Evolutionary conservation across 2,113 vertebrate genomes (phyloP).

Genomic region (Heloderma charlesbogerti): DNA sequence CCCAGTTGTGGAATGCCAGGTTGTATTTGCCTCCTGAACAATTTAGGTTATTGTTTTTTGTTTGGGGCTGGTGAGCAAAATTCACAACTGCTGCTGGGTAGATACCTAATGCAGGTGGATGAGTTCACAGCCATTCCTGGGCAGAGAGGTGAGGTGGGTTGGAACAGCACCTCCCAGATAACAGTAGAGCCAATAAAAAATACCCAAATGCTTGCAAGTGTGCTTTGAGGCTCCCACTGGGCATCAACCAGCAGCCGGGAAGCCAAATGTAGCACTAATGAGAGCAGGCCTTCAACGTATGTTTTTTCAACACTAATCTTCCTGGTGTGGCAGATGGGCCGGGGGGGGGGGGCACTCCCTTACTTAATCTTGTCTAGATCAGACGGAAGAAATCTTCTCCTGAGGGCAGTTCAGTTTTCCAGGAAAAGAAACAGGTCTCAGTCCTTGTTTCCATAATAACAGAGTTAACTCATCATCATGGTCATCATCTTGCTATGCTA

Average conservation of each 20-base stretch:
- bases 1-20: background rate
- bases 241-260: background rate
- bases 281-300: background rate
- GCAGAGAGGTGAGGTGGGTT: background rate
- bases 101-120: background rate
- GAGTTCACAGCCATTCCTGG: background rate
- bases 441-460: background rate
- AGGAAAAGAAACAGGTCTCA: background rate
- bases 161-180: background rate
- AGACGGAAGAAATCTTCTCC: background rate
- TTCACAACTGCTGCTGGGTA: too few species aligned
- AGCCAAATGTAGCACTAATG: background rate
- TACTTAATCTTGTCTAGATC: slow-evolving; percentile 24
- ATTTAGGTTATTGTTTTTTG: background rate
- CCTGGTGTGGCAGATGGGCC: background rate
- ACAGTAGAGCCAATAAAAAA: background rate
- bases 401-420: background rate
- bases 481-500: too few species aligned
- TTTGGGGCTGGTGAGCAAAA: background rate
- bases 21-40: background rate
- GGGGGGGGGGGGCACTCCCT: background rate
- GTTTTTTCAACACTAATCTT: background rate
- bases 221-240: background rate
- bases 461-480: background rate
- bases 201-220: too few species aligned